Percentiles rank a stretch among this genome's conserved stretches.
Evolutionary conservation across 2,113 vertebrate species (phyloP).

Genomic region (Eira barbara): DNA sequence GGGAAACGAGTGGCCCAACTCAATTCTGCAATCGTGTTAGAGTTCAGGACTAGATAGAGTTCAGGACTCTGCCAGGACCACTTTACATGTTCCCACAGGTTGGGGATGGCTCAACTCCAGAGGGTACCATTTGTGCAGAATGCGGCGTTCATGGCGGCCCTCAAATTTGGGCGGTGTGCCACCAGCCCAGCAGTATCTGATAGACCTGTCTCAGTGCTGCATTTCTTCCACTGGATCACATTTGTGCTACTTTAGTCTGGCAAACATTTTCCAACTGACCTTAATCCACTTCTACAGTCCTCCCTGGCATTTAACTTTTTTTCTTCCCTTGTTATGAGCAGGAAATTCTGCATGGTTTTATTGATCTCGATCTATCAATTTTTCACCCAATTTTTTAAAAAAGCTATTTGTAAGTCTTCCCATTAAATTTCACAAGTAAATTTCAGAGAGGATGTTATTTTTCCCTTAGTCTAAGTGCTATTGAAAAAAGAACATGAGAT

Average conservation of each 20-base stretch:
- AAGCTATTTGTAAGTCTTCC: neutral
- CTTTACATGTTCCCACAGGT: neutral
- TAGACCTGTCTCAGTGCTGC: neutral
- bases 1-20: neutral
- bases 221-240: neutral
- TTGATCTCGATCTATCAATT: neutral
- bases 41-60: neutral
- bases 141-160: accelerated
- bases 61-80: neutral
- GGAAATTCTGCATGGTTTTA: neutral
- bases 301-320: neutral
- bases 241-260: too few relatives aligned
- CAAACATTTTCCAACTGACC: neutral
- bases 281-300: neutral
- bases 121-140: neutral
- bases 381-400: neutral
- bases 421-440: neutral
- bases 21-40: neutral
- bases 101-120: too few relatives aligned
- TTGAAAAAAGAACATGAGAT: neutral
- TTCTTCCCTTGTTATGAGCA: neutral
- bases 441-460: neutral
- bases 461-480: neutral
- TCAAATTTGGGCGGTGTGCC: accelerated
- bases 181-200: neutral